phyloP scores from a whole-genome alignment of 2,888 invertebrate species.

The Tetramorium bicarinatum region DNA sequence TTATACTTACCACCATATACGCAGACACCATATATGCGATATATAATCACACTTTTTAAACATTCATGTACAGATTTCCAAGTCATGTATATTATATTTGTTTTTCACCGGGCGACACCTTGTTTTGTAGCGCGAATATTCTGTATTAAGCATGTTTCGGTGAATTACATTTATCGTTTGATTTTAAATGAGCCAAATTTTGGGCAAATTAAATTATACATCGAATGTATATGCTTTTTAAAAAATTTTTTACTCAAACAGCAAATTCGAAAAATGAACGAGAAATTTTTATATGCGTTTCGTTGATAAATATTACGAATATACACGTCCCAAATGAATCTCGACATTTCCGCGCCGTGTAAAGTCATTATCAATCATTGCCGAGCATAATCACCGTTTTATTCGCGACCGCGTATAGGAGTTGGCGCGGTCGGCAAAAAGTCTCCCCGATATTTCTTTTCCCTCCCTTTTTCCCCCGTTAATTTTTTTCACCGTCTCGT shows the following conservation, averaged over 20 bases:
- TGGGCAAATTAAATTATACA: not conserved
- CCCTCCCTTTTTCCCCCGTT: slow-evolving; percentile 17
- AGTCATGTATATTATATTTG: not conserved
- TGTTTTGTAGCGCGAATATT: slow-evolving; percentile 3
- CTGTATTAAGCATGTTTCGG: not conserved
- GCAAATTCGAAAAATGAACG: not conserved
- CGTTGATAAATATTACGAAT: not conserved
- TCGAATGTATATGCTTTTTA: not conserved
- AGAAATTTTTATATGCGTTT: not conserved
- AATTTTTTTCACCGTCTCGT: slow-evolving; percentile 62
- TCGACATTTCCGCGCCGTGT: slow-evolving; percentile 38
- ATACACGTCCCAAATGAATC: not conserved
- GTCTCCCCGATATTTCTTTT: slow-evolving; percentile 44
- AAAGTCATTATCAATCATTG: slow-evolving; percentile 69
- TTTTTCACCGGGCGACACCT: not conserved
- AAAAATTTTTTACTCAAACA: not conserved
- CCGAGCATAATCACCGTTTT: slow-evolving; percentile 65
- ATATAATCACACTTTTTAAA: slow-evolving; percentile 62
- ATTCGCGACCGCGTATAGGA: slow-evolving; percentile 56
- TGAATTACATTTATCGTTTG: not conserved
- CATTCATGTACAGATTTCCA: slow-evolving; percentile 14
- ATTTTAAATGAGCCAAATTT: not conserved
- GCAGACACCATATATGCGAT: slow-evolving; percentile 32
- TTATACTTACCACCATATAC: slow-evolving; percentile 33
- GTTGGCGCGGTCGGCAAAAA: slow-evolving; percentile 31